Evolutionary conservation across 2,888 invertebrate species (phyloP).

Genomic region (Carpatolechia fugitivella): DNA sequence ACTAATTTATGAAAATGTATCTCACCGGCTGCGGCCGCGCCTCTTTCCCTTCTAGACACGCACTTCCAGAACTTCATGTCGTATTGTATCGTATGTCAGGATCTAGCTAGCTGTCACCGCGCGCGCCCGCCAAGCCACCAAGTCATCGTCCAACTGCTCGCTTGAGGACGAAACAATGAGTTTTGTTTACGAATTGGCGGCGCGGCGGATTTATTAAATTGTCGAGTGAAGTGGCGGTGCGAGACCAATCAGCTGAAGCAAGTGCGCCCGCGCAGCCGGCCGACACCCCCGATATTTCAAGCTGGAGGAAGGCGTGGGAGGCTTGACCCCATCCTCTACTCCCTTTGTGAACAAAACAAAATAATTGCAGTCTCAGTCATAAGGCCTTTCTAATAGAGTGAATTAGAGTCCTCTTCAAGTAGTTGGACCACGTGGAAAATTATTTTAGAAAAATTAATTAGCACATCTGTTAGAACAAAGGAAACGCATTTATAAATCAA

Average conservation of each 20-base stretch:
- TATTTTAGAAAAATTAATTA: too few relatives aligned
- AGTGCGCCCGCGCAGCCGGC: constrained; percentile 46
- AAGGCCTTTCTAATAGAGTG: too few relatives aligned
- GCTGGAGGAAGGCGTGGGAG: constrained; percentile 68
- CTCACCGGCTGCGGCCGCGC: constrained; percentile 52
- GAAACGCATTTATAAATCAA: constrained; percentile 23
- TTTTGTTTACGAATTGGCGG: constrained; percentile 73
- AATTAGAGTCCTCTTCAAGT: too few relatives aligned
- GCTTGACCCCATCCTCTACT: constrained; percentile 42
- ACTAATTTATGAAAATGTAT: not conserved
- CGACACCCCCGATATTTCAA: constrained; percentile 58
- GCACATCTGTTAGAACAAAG: too few relatives aligned
- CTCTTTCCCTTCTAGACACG: constrained; percentile 51
- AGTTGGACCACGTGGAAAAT: too few relatives aligned
- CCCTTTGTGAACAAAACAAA: too few relatives aligned
- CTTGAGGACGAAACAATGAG: constrained; percentile 70
- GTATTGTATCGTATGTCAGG: constrained; percentile 34
- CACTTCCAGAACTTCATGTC: constrained; percentile 75
- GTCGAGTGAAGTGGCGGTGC: constrained; percentile 54
- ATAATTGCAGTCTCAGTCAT: too few relatives aligned
- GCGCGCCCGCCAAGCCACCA: constrained; percentile 61
- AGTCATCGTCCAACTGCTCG: constrained; percentile 66
- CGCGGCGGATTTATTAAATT: constrained; percentile 69
- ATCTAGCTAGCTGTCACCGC: constrained; percentile 32
- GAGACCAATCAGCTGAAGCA: constrained; percentile 34